Evolutionary conservation across 2,797 vertebrate genomes (phyloP).

Genomic region (Dendrocincla fuliginosa): DNA sequence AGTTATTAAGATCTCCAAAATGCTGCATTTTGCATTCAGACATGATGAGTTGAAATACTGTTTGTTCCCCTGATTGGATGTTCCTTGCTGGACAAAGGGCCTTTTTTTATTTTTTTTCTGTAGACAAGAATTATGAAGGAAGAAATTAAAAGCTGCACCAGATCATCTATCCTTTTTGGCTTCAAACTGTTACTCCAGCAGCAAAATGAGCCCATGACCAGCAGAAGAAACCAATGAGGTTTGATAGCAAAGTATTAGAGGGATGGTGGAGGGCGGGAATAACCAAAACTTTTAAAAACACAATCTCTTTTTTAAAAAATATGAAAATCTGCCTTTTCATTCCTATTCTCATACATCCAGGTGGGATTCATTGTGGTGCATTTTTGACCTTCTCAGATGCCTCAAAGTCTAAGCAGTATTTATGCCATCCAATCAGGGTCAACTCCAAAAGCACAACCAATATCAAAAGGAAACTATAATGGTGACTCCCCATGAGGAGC

Average conservation of each 20-base stretch:
- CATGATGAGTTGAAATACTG: not conserved
- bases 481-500: accelerated
- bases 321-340: not conserved
- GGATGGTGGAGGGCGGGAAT: not conserved
- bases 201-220: not conserved
- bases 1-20: not conserved
- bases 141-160: not conserved
- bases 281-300: not conserved
- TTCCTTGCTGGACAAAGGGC: not conserved
- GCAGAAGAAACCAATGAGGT: not conserved
- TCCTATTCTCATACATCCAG: not conserved
- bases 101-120: not conserved
- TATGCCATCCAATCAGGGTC: not conserved
- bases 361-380: not conserved
- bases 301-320: not conserved
- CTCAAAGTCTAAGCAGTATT: not conserved
- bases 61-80: not conserved
- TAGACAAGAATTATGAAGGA: not conserved
- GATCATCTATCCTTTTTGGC: not conserved
- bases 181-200: not conserved
- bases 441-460: not conserved
- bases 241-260: not conserved
- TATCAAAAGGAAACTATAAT: not conserved
- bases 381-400: not conserved
- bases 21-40: not conserved